These are phyloP conservation scores for Callaeas wilsoni DNA, from an alignment of 2,113 vertebrate genomes.

Conservation along the genomic window DNA sequence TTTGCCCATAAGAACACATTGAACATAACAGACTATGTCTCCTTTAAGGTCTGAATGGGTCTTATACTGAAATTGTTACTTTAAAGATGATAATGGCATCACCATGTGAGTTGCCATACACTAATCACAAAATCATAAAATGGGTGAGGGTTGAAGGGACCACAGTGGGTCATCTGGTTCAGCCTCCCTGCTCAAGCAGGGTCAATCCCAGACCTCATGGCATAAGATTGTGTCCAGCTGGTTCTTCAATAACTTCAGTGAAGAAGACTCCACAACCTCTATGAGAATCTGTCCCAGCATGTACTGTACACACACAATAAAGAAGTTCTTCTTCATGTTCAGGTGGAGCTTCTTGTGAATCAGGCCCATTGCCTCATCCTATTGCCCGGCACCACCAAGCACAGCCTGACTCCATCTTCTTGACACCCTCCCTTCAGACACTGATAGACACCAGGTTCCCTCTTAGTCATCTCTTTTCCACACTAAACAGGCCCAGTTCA, in stretches of 20 bases:
- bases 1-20: not conserved
- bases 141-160: not conserved
- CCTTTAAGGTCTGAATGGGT: not conserved
- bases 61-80: not conserved
- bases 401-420: not conserved
- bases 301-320: not conserved
- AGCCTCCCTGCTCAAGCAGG: not conserved
- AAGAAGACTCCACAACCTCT: not conserved
- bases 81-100: not conserved
- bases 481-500: fast-evolving
- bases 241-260: not conserved
- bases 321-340: not conserved
- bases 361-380: not conserved
- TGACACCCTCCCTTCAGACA: not conserved
- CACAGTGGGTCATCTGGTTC: not conserved
- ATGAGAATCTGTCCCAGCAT: not conserved
- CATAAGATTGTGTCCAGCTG: not conserved
- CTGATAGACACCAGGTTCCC: not conserved
- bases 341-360: not conserved
- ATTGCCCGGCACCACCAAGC: not conserved
- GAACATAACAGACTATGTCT: not conserved
- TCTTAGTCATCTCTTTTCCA: not conserved
- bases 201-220: too few relatives aligned
- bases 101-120: not conserved
- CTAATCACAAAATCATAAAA: not conserved